Evolutionary conservation across 2,797 vertebrate species (phyloP).

Genomic region (Lepilemur ruficaudatus): DNA sequence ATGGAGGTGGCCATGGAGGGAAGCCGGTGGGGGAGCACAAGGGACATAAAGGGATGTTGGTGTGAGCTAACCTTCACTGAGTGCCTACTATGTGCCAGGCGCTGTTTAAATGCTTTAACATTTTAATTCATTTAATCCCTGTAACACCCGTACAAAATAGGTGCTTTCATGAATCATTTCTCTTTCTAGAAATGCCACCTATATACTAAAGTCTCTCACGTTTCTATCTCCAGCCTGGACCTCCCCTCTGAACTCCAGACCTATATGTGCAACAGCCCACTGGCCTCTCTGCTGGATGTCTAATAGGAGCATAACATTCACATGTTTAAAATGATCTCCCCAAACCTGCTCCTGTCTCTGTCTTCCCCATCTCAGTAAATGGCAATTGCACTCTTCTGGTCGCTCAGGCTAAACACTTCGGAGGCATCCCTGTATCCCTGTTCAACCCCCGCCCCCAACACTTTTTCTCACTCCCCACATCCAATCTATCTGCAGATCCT

Average conservation of each 20-base stretch:
- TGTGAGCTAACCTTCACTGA: background rate
- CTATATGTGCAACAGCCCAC: rapidly evolving
- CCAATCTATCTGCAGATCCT: background rate
- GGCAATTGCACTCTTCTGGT: background rate
- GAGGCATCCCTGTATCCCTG: background rate
- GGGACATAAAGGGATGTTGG: background rate
- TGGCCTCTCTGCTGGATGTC: background rate
- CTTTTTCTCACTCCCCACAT: background rate
- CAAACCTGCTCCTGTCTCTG: background rate
- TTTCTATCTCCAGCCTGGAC: background rate
- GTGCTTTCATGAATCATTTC: background rate
- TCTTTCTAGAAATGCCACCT: background rate
- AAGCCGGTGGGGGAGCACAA: background rate
- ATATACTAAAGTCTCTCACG: background rate
- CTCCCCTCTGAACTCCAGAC: background rate
- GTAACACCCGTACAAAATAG: background rate
- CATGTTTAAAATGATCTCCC: background rate
- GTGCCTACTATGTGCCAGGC: background rate
- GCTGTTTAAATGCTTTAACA: background rate
- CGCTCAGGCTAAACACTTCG: background rate
- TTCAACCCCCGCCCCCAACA: background rate
- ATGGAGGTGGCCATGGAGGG: background rate
- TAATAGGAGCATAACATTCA: background rate
- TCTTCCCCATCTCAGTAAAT: background rate
- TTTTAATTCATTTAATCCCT: background rate